Evolutionary conservation across 1,140 invertebrate species (phyloP), one percentile per base, ranked within the genome.

Genomic region (Saccostrea cuccullata): DNA sequence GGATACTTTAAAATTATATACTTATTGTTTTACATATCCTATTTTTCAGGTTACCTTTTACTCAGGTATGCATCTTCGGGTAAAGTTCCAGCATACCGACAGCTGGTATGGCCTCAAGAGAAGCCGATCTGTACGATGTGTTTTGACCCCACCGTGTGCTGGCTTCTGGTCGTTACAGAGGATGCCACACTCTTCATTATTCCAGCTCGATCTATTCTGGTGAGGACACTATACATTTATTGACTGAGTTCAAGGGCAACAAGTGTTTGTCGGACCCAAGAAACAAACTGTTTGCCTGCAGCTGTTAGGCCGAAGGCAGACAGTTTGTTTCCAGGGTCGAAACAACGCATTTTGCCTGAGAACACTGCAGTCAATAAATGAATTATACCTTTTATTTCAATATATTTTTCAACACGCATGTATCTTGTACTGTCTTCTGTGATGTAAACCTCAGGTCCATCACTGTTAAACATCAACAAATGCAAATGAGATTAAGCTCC

Each of bases 91-190:
- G 94, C 96, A n/a, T 93, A 97, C n/a, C 97, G 96, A 91, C 96
- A 96, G 92, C 94, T 97, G 87, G 96, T 96, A 89, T 97, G 97
- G 97, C 96, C 96, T 55, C 94, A 94, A 30, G 95, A 95, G 77
- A 96, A 96, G 93, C 94, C 95, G 89, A 96, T 97, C 64, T 95
- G 96, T 89, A 96, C 96, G 87, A 92, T 97, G 87, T 97, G 96
- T 93, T 97, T 97, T 94, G 96, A 97, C 95, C 96, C 96, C 36
- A 95, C 96, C n/a, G 96, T 96, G 60, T 95, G 96, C 82, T 97
- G 97, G 97, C 94, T 97, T n/a, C 93, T 97, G 12, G 94, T 96
- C 89, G 95, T 96, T 70, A 96, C 96, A 94, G 95, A 95, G 94
- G 96, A 96, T 94, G 95, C 96, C 89, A 96, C 96, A 11, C 91